These are phyloP conservation scores for Allophyes oxyacanthae DNA, from an alignment of 2,888 invertebrate species.

Conservation along the genomic window DNA sequence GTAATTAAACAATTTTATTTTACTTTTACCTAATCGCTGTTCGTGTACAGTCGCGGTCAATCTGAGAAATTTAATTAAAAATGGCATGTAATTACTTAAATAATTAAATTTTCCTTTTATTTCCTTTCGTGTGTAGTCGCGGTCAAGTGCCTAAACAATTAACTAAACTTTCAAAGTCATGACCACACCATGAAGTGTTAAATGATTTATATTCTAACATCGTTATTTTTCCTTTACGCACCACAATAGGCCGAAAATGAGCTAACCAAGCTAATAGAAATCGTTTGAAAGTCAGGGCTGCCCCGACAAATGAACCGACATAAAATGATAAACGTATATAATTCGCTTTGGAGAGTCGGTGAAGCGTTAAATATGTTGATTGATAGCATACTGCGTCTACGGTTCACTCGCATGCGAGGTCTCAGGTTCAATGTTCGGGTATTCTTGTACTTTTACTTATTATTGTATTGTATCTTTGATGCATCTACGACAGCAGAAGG, in stretches of 20 bases:
- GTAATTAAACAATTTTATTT: too few species aligned
- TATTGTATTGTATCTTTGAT: constrained; percentile 30
- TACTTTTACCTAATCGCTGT: too few species aligned
- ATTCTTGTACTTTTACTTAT: constrained; percentile 42
- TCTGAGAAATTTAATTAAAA: too few species aligned
- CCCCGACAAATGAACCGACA: constrained; percentile 36
- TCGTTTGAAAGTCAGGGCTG: constrained; percentile 69
- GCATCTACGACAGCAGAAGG: constrained; percentile 39
- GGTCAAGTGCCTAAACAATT: constrained; percentile 16
- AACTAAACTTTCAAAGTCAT: constrained; percentile 35
- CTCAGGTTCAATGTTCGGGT: constrained; percentile 63
- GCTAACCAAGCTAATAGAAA: constrained; percentile 40
- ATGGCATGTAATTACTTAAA: too few species aligned
- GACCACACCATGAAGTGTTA: constrained; percentile 13
- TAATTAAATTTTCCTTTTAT: too few species aligned
- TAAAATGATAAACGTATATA: constrained; percentile 47
- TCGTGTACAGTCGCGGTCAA: constrained; percentile 5
- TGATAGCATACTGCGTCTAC: constrained; percentile 51
- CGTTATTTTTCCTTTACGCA: constrained; percentile 40
- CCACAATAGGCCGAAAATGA: constrained; percentile 37
- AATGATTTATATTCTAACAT: constrained; percentile 17
- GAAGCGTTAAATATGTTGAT: constrained; percentile 63
- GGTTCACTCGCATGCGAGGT: constrained; percentile 55
- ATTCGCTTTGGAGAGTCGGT: constrained; percentile 46
- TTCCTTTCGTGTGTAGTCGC: too few species aligned